Evolutionary conservation across 2,888 invertebrate genomes (phyloP), one percentile per base, ranked within the genome.

Genomic region (Azorinus chamasolen): DNA sequence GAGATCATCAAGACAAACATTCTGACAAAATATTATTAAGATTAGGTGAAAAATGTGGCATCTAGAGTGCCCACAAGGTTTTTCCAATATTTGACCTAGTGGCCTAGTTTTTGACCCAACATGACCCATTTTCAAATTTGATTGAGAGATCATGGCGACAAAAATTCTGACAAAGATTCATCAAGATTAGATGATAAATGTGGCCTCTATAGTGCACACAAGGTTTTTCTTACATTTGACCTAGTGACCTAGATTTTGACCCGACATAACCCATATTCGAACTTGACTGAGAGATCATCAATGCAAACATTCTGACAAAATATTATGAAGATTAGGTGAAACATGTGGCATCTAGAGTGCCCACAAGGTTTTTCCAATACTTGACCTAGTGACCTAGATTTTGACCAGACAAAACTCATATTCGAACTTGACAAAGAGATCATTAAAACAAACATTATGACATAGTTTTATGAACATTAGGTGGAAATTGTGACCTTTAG

Each of bases 331-430:
- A 16, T 55, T 39, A 22, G 39, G 14, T 14, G 8, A 18, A 39
- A 55, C 16, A 37, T 55, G 18, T 55, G 55, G 55, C 55, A 6
- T 55, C 16, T 20, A 39, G 55, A 55, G 39, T 55, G 55, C 20
- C 14, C 37, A 39, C 55, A 55, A 55, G 55, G 14, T 55, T 39
- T 55, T 55, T 55, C 55, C 39, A 25, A 20, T 18, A 39, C 39
- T 55, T 55, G 55, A 39, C 55, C 37, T 55, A 55, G 55, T 55
- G 55, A 55, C 55, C 55, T 55, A n/a, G 39, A 20, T 55, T 37
- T 39, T 10, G 39, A 55, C 39, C 55, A 18, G 16, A 53, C 12
- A 20, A 39, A 39, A 55, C 55, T 43, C 45, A 59, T 20, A 43
- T 45, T 59, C 45, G 22, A 59, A 43, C 55, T 55, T 39, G 39